Conservation (phyloP, 2,888 invertebrate genomes). For the Lochmaea capreae region DNA sequence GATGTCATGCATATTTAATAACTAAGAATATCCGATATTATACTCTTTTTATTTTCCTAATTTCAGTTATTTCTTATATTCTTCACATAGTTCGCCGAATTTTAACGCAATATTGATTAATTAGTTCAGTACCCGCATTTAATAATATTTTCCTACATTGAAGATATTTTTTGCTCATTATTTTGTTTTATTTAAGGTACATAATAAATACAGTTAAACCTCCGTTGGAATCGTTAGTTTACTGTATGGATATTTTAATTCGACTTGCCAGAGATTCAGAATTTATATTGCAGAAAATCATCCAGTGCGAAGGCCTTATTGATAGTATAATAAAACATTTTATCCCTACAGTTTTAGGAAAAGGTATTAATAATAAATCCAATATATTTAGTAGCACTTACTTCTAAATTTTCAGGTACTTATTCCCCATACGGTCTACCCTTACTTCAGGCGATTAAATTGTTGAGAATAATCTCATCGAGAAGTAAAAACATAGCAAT, state of each 20-base stretch:
- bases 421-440: conserved; percentile 76
- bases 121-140: too few relatives aligned
- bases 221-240: conserved; percentile 77
- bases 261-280: conserved; percentile 83
- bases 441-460: conserved; percentile 76
- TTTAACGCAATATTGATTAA: too few relatives aligned
- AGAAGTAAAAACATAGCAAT: conserved; percentile 70
- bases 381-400: not conserved
- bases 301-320: conserved; percentile 75
- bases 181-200: conserved; percentile 69
- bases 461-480: conserved; percentile 78
- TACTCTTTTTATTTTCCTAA: too few relatives aligned
- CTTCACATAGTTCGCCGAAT: too few relatives aligned
- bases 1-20: not conserved
- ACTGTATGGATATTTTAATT: conserved; percentile 82
- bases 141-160: too few relatives aligned
- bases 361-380: conserved; percentile 23
- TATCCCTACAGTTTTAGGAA: conserved; percentile 63
- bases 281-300: conserved; percentile 73
- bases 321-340: conserved; percentile 72
- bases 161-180: not conserved
- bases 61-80: too few relatives aligned
- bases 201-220: conserved; percentile 79
- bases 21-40: too few relatives aligned
- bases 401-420: conserved; percentile 23